Base-by-base conservation (phyloP, 2,797 vertebrate species). In the Urosaurus nigricauda region DNA sequence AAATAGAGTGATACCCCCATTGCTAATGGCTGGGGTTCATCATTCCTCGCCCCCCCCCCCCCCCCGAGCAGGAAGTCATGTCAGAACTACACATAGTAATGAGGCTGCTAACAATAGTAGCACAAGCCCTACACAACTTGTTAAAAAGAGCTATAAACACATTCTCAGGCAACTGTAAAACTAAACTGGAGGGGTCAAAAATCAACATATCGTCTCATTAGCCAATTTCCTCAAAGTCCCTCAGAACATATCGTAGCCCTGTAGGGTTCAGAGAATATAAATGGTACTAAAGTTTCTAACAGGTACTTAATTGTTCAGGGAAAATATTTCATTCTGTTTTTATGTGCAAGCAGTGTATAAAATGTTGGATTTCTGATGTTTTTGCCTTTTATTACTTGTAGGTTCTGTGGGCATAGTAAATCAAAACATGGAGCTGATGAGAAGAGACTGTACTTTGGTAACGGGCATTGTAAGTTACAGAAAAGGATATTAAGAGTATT, bases 391-490 rank as follows among this genome's bases (percentile, higher is more conserved):
- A 78, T 95, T 96, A 29, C 92, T 90, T 96, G 89, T 96, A 99
- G 99, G 96, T 98, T 99, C 95, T 99, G 98, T 97, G 98, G 98
- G 95, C 98, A 98, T 96, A 98, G 98, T 95, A 99, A 98, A 97
- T 98, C 98, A 95, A 99, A 99, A 96, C 98, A 99, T 92, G 97
- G 96, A 24, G 40, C 97, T 86, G 98, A 98, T 95, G 99, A 99
- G 93, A 99, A 99, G 97, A 98, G 98, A 90, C 97, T 99, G 90
- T 98, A 99, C 96, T 99, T 99, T 98, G 98, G 98, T 92, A 99
- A 99, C 65, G 98, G 98, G 0, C 98, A 99, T 74, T 96, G 99
- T 99, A 97, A 99, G 99, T 98, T 92, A 89, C 82, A 47, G 21
- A 68, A 91, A 84, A 7, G 7, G 24, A 91, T 87, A 87, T 83